Conservation (phyloP, 1,140 invertebrate genomes). For the Brachionus paranguensis region DNA sequence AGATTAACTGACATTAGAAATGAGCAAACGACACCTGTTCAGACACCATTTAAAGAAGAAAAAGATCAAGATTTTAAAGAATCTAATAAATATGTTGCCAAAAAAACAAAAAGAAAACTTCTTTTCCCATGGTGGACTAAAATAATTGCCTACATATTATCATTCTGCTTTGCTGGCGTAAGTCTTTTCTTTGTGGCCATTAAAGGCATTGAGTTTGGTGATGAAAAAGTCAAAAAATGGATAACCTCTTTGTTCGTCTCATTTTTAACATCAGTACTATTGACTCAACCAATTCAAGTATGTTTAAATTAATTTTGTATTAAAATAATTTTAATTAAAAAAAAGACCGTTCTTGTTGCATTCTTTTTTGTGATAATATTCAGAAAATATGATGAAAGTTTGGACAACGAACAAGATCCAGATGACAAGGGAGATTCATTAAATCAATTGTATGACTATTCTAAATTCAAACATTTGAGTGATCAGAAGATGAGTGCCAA, state of each 20-base stretch:
- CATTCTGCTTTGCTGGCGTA: not conserved
- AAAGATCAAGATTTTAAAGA: not conserved
- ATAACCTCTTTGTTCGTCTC: constrained; percentile 1
- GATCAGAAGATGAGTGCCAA: constrained; percentile 42
- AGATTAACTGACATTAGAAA: not conserved
- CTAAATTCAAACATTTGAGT: constrained; percentile 44
- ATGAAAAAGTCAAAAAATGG: constrained; percentile 37
- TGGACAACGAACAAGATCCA: constrained; percentile 56
- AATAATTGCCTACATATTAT: constrained; percentile 17
- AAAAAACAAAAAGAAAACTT: constrained; percentile 43
- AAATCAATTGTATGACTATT: constrained; percentile 45
- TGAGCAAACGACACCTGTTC: not conserved
- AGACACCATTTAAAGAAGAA: not conserved
- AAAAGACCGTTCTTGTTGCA: constrained; percentile 54
- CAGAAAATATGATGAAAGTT: constrained; percentile 56
- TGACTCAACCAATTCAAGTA: constrained; percentile 32
- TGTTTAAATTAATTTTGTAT: not conserved
- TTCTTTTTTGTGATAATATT: constrained; percentile 57
- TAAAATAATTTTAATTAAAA: not conserved
- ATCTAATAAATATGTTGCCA: not conserved
- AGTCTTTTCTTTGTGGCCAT: not conserved
- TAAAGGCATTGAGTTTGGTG: constrained; percentile 29
- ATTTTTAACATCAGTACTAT: not conserved
- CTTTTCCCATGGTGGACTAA: constrained; percentile 44
- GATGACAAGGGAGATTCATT: constrained; percentile 55